Evolutionary conservation across 2,113 vertebrate genomes (phyloP).

Genomic region (Ploceus nigricollis): DNA sequence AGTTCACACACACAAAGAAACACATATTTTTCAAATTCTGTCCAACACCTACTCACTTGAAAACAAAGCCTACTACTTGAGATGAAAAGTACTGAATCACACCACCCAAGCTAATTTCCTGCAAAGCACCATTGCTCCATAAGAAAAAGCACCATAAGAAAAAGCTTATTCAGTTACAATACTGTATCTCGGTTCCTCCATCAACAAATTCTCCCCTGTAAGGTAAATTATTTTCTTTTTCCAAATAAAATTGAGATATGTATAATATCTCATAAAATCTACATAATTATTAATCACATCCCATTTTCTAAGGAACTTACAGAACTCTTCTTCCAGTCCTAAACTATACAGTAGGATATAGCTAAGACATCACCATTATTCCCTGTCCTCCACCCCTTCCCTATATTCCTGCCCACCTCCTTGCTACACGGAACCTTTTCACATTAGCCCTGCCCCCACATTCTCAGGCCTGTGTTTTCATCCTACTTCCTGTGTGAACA

Average conservation of each 20-base stretch:
- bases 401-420: not conserved
- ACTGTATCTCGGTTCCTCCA: not conserved
- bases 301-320: not conserved
- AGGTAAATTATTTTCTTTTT: not conserved
- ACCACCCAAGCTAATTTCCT: not conserved
- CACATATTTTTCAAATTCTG: constrained; percentile 31
- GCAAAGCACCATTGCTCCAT: not conserved
- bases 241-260: not conserved
- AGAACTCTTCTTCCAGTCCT: not conserved
- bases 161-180: not conserved
- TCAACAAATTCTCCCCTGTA: not conserved
- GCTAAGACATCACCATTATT: not conserved
- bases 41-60: not conserved
- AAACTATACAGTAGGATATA: not conserved
- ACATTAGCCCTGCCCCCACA: not conserved
- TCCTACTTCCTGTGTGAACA: not conserved
- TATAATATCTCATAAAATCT: not conserved
- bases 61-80: not conserved
- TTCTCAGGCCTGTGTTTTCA: not conserved
- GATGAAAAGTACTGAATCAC: not conserved
- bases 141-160: not conserved
- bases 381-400: not conserved
- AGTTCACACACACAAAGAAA: not conserved
- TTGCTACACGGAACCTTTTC: not conserved
- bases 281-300: not conserved